Conservation (phyloP, 2,888 invertebrate species). For the Amorpha juglandis region DNA sequence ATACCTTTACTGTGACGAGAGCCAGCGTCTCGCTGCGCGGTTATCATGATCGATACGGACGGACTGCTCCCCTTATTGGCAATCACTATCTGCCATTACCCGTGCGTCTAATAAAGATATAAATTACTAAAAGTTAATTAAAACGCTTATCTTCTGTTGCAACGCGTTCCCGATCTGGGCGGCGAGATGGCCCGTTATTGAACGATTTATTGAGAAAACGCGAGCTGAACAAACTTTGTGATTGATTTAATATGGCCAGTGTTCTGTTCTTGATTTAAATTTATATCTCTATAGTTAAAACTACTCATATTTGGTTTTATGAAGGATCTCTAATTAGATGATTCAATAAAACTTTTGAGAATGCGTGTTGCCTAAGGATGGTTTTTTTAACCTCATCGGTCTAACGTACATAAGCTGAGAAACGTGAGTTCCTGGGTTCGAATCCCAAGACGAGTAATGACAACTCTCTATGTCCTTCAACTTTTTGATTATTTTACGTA, state of each 20-base stretch:
- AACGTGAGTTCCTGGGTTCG: no score
- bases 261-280: constrained; percentile 39
- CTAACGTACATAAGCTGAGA: no score
- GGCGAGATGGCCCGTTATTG: constrained; percentile 54
- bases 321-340: no score
- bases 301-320: not conserved
- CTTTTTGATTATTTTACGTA: no score
- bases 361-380: no score
- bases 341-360: no score
- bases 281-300: constrained; percentile 39
- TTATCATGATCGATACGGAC: constrained; percentile 63
- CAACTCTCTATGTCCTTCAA: no score
- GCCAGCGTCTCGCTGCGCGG: constrained; percentile 38
- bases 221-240: constrained; percentile 45
- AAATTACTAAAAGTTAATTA: constrained; percentile 82
- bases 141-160: constrained; percentile 69
- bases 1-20: constrained; percentile 33
- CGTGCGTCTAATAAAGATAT: constrained; percentile 77
- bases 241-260: constrained; percentile 54
- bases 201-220: constrained; percentile 71
- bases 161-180: constrained; percentile 53
- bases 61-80: constrained; percentile 58
- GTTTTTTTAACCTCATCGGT: no score
- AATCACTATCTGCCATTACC: constrained; percentile 71
- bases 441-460: no score